phyloP scores from a whole-genome alignment of 37 sponge, comb jelly and placozoan species.

The Aplysina aerophoba region DNA sequence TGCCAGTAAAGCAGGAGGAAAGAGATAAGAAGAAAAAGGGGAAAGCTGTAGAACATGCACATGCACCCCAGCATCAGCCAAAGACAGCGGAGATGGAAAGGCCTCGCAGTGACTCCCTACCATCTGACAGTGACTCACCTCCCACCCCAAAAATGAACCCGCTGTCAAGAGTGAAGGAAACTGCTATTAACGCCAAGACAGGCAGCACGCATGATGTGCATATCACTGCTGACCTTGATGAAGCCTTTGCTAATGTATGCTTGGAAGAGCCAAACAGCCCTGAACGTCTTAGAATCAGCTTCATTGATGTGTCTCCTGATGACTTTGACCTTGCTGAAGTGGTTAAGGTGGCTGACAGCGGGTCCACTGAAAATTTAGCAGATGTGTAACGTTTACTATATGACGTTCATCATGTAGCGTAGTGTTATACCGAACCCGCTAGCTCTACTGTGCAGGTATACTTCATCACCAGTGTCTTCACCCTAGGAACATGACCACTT shows the following conservation, averaged over 20 bases:
- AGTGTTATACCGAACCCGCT: too few species aligned
- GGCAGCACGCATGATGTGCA: constrained; percentile 77
- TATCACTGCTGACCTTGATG: constrained; percentile 70
- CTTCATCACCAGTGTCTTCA: neutral
- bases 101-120: constrained; percentile 50
- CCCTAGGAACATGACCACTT: too few species aligned
- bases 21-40: neutral
- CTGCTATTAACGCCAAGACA: constrained; percentile 48
- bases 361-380: neutral
- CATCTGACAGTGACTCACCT: constrained; percentile 30
- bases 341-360: neutral
- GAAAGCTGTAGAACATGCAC: neutral
- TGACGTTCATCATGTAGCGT: too few species aligned
- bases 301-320: constrained; percentile 6
- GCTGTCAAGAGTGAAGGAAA: constrained; percentile 24
- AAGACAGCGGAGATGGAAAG: neutral
- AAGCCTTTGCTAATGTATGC: constrained; percentile 12
- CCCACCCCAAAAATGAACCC: neutral
- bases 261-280: constrained; percentile 5
- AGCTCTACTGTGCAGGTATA: neutral
- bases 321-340: constrained; percentile 10
- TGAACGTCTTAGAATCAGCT: constrained; percentile 13
- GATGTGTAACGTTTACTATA: neutral
- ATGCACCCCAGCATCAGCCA: constrained; percentile 17
- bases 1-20: constrained; percentile 17